Evolutionary conservation across 2,113 vertebrate species (phyloP), one percentile per base, ranked within the genome.

Genomic region (Oryzias curvinotus): DNA sequence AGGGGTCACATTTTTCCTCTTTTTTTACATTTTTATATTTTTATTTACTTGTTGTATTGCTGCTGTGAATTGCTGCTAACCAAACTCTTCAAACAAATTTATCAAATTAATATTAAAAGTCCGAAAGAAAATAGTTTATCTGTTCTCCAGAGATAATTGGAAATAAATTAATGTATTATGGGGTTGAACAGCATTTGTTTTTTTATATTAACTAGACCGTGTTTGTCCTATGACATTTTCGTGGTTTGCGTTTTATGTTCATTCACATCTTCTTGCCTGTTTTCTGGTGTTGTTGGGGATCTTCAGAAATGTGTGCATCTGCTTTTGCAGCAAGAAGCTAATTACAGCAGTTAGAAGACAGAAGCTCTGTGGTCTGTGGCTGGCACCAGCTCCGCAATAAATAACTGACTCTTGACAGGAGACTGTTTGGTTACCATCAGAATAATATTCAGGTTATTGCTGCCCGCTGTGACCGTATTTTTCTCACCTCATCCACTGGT

Each of bases 361-460:
- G 88, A 90, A 86, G 87, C 89, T 90, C 87, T 87, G 79, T 83
- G 83, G 88, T 78, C 82, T 52, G 66, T 13, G 57, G 65, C 70
- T 93, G 91, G 91, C 90, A 89, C 50, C 48, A 53, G 54, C 62
- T 53, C 52, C 66, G 82, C 85, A 90, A 91, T 91, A 92, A 92
- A 92, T 91, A 89, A 92, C 90, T 60, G 59, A 86, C 82, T 75
- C 87, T 85, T 90, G 91, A 91, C 85, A 88, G 87, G 76, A 87
- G 86, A 87, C 85, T 61, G 87, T 88, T 89, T 89, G 88, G 88
- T 85, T 82, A 86, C 80, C 82, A 55, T 90, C 81, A 79, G 80
- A 88, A 91, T 89, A 90, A 92, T 92, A 92, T 92, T 89, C 91
- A 93, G 90, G 83, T 90, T 91, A 90, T 92, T 88, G 89, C 82